Percentiles rank a stretch among this genome's conserved stretches.
phyloP scores from a whole-genome alignment of 2,797 vertebrate genomes.

The Coregonus sp. region DNA sequence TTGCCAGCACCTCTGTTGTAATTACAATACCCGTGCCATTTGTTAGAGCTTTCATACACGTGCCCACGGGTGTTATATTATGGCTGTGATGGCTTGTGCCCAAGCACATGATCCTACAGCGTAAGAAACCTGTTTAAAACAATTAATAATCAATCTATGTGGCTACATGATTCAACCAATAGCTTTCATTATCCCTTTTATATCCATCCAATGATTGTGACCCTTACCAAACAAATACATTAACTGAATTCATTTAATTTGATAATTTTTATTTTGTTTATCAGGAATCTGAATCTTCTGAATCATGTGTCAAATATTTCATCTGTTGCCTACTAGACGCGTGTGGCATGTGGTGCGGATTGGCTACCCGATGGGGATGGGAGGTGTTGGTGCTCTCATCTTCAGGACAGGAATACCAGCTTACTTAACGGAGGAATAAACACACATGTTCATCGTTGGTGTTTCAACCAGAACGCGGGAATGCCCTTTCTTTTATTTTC shows the following conservation, averaged over 20 bases:
- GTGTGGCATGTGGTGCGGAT: not conserved
- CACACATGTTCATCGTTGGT: too few relatives aligned
- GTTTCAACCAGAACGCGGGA: too few relatives aligned
- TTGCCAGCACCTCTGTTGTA: not conserved
- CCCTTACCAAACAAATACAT: not conserved
- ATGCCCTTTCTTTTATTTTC: too few relatives aligned
- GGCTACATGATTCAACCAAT: not conserved
- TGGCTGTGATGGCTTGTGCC: not conserved
- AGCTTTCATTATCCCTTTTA: not conserved
- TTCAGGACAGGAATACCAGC: too few relatives aligned
- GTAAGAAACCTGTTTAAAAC: not conserved
- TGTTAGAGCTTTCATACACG: slow-evolving; percentile 6
- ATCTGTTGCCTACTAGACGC: not conserved
- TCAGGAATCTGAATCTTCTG: not conserved
- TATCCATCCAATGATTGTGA: not conserved
- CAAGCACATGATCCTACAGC: not conserved
- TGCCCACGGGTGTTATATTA: not conserved
- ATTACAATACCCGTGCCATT: slow-evolving; percentile 12
- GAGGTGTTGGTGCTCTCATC: not conserved
- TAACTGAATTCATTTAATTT: not conserved
- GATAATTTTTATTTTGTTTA: not conserved
- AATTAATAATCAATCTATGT: not conserved
- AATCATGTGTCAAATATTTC: not conserved
- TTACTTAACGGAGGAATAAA: too few relatives aligned
- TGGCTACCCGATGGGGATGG: not conserved